Evolutionary conservation across 2,888 invertebrate species (phyloP), one percentile per base, ranked within the genome.

Genomic region (Masnerella sp.): DNA sequence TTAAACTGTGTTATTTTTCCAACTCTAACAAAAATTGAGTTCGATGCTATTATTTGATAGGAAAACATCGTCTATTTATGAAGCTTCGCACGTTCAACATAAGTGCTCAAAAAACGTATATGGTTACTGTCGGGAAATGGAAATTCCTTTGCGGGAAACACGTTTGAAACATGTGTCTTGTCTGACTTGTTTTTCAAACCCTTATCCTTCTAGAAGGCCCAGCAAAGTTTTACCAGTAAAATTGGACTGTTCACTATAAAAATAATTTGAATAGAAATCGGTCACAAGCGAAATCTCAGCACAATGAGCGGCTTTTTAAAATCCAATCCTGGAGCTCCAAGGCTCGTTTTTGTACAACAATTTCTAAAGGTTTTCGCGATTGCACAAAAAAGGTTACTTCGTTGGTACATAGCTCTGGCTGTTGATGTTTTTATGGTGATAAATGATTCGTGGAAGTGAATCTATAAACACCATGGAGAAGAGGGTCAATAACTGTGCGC

Each of bases 381-480:
- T 7, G 28, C 25, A 30, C 17, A 25, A 58, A 49, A 32, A 32
- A 11, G 7, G 43, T 30, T 1, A 7, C 20, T 56, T 36, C 42
- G 0, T 18, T n/a, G 18, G 9, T 28, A 61, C 18, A 52, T 45
- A 7, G 52, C 40, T 11, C 42, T 15, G 34, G 11, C 52, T 52
- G 49, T 51, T 38, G 36, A 11, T 4, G 49, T 58, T 67, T 67
- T 56, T 49, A 58, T 42, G 58, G 28, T 51, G 38, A 61, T 61
- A 69, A 69, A 69, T 69, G 68, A 38, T 69, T 69, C 68, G 49
- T 59, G 59, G 59, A 69, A 69, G 43, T 30, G 42, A 69, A 52
- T 59, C 52, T 30, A 45, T 52, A 61, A 69, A 69, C 68, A 45
- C 68, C 54, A 56, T 69, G 30, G 38, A 54, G 43, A 70, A 70